Conservation (phyloP, 1,140 invertebrate genomes). For the Drosophila bipectinata region DNA sequence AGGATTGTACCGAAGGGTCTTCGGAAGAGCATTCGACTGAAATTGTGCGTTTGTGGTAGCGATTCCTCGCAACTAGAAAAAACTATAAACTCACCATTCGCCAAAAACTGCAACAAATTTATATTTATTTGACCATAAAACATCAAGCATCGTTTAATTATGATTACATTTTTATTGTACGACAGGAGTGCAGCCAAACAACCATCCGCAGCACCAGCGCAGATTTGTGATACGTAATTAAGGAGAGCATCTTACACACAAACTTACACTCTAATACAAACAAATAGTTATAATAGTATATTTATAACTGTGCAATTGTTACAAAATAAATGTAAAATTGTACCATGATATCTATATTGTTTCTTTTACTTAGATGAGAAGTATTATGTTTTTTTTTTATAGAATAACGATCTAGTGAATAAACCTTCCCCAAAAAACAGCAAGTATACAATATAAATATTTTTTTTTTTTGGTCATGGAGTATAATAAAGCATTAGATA, state of each 20-base stretch:
- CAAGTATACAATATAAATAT: no score
- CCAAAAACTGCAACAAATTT: neutral
- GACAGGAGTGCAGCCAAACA: neutral
- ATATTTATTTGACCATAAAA: constrained; percentile 15
- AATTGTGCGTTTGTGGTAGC: constrained; percentile 27
- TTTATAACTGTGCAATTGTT: constrained; percentile 18
- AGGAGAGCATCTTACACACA: constrained; percentile 41
- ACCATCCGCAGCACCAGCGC: constrained; percentile 20
- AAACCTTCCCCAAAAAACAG: no score
- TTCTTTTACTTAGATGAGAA: no score
- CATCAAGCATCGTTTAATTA: constrained; percentile 16
- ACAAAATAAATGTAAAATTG: constrained; percentile 34
- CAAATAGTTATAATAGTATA: constrained; percentile 36
- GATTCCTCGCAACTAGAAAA: constrained; percentile 9
- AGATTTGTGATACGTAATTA: constrained; percentile 69
- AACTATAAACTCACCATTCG: constrained; percentile 10
- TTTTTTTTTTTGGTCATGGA: constrained; percentile 1
- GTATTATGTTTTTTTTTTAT: no score
- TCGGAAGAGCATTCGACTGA: constrained; percentile 34
- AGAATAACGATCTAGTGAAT: no score
- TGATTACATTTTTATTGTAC: constrained; percentile 18
- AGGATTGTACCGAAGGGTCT: constrained; percentile 7
- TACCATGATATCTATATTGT: constrained; percentile 13
- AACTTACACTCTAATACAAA: constrained; percentile 21
- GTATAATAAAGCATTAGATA: neutral